Percentiles rank a stretch among this genome's conserved stretches.
These are phyloP conservation scores for Hyperopisus bebe DNA, from an alignment of 2,113 vertebrate genomes.

Conservation along the genomic window DNA sequence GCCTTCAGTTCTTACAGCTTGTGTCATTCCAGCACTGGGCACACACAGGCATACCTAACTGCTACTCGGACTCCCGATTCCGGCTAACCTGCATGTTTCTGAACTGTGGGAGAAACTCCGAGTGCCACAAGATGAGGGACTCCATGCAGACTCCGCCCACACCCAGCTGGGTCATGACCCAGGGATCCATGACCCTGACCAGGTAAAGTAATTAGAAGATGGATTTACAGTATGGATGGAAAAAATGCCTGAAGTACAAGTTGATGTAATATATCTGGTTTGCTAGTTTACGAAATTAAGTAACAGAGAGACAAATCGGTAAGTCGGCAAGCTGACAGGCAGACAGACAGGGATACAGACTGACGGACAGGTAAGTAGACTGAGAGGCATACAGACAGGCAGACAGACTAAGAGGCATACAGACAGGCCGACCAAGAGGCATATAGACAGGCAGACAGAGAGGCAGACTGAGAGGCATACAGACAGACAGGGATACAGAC, in stretches of 20 bases:
- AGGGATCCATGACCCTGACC: not conserved
- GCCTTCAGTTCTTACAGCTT: not conserved
- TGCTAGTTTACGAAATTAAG: not conserved
- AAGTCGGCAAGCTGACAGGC: not conserved
- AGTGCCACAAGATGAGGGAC: not conserved
- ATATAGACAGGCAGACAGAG: not conserved
- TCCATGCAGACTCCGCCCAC: not conserved
- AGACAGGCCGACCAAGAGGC: too few relatives aligned
- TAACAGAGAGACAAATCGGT: not conserved
- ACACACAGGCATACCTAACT: not conserved
- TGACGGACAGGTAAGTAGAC: too few relatives aligned
- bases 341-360: too few relatives aligned
- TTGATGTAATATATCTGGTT: not conserved
- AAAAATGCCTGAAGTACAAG: not conserved
- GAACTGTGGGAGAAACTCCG: not conserved
- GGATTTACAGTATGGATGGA: not conserved
- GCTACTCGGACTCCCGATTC: not conserved
- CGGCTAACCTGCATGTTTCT: not conserved
- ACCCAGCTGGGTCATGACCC: not conserved
- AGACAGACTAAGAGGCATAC: too few relatives aligned
- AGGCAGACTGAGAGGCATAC: not conserved
- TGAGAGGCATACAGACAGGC: too few relatives aligned
- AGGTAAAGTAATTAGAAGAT: not conserved
- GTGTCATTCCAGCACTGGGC: not conserved
- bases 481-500: too few relatives aligned